These are phyloP conservation scores for Boleophthalmus pectinirostris DNA, from an alignment of 2,113 vertebrate species.

Conservation along the genomic window DNA sequence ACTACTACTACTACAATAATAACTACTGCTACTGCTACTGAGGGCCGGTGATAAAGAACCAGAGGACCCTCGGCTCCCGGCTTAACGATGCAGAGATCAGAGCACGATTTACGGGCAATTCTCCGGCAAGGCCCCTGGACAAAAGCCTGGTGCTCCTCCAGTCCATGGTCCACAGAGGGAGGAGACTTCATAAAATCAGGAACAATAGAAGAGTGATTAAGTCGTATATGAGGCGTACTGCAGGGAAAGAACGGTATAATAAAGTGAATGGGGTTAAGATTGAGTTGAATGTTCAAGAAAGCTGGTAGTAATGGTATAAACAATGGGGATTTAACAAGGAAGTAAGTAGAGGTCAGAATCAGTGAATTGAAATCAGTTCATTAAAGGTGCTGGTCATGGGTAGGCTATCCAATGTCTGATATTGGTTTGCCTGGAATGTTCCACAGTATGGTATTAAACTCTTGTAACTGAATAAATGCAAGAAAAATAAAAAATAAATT, in stretches of 20 bases:
- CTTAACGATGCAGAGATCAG: slow-evolving; percentile 73
- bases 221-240: slow-evolving; percentile 39
- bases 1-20: too few relatives aligned
- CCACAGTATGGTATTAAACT: too few relatives aligned
- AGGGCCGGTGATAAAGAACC: slow-evolving; percentile 67
- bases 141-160: slow-evolving; percentile 51
- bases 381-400: too few relatives aligned
- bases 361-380: too few relatives aligned
- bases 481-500: too few relatives aligned
- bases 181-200: slow-evolving; percentile 63
- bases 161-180: slow-evolving; percentile 32
- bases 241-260: slow-evolving; percentile 9
- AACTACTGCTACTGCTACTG: not conserved
- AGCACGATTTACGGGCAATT: slow-evolving; percentile 66
- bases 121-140: slow-evolving; percentile 45
- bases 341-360: too few relatives aligned
- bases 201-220: slow-evolving; percentile 58
- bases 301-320: too few relatives aligned
- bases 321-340: too few relatives aligned
- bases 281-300: not conserved
- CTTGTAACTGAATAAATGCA: too few relatives aligned
- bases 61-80: slow-evolving; percentile 47
- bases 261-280: slow-evolving; percentile 5
- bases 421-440: too few relatives aligned
- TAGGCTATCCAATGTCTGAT: too few relatives aligned